Evolutionary conservation across 1,140 invertebrate genomes (phyloP).

Genomic region (Drosophila saltans): DNA sequence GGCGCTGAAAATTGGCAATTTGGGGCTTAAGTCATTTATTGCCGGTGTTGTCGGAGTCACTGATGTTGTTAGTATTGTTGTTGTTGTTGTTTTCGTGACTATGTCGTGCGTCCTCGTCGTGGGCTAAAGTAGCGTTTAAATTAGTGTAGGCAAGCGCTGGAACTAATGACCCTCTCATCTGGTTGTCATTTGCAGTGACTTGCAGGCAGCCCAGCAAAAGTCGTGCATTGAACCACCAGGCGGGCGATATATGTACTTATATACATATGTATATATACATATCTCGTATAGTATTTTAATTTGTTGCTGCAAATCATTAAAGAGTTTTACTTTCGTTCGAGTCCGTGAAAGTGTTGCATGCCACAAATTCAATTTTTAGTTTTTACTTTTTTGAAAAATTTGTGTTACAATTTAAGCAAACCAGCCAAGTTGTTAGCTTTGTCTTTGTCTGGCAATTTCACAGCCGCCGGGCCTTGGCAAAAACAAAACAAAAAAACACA

Average conservation of each 20-base stretch:
- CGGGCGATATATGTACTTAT: background rate
- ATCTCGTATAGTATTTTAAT: slow-evolving; percentile 12
- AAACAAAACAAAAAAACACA: background rate
- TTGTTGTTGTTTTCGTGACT: slow-evolving; percentile 17
- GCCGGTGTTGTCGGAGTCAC: slow-evolving; percentile 49
- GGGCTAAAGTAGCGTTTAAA: slow-evolving; percentile 67
- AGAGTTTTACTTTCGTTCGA: slow-evolving; percentile 75
- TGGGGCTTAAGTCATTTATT: slow-evolving; percentile 47
- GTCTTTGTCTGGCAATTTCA: slow-evolving; percentile 48
- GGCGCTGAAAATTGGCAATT: slow-evolving; percentile 50
- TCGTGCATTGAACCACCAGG: slow-evolving; percentile 66
- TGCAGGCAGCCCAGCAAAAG: slow-evolving; percentile 34
- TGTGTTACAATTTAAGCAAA: slow-evolving; percentile 49
- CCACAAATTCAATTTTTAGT: slow-evolving; percentile 61
- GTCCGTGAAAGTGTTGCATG: slow-evolving; percentile 74
- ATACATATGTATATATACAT: background rate
- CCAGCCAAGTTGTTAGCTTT: background rate
- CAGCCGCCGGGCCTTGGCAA: slow-evolving; percentile 33
- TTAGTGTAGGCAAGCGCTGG: slow-evolving; percentile 75
- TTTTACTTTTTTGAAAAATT: slow-evolving; percentile 32
- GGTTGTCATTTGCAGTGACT: slow-evolving; percentile 39
- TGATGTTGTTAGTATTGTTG: slow-evolving; percentile 8
- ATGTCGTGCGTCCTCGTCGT: slow-evolving; percentile 53
- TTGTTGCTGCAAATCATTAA: slow-evolving; percentile 30
- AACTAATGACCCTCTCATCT: slow-evolving; percentile 71